A percentile compares a stretch with the other conserved stretches of the same genome.
Evolutionary conservation across 2,888 invertebrate species (phyloP).

Genomic region (Drosophila testacea): DNA sequence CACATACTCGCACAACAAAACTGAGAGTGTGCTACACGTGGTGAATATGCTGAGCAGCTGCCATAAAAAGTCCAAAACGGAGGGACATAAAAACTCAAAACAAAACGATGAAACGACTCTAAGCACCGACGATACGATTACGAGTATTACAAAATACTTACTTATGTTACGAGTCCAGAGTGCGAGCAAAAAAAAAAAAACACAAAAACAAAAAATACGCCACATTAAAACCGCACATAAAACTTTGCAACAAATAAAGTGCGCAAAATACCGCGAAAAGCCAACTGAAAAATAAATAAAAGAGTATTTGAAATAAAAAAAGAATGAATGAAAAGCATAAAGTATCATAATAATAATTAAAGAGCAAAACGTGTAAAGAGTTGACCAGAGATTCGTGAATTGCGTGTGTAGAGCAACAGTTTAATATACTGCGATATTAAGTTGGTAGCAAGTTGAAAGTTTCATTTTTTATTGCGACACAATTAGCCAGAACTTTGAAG

Average conservation of each 20-base stretch:
- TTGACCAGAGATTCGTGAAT: constrained; percentile 27
- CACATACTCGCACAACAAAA: neutral
- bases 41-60: constrained; percentile 49
- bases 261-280: constrained; percentile 47
- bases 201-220: constrained; percentile 3
- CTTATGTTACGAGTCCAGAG: constrained; percentile 1
- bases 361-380: constrained; percentile 37
- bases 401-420: constrained; percentile 30
- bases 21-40: constrained; percentile 36
- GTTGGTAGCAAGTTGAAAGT: constrained; percentile 6
- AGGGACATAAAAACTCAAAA: constrained; percentile 47
- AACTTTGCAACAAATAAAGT: constrained; percentile 60
- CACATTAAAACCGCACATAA: constrained; percentile 64
- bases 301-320: constrained; percentile 8
- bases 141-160: constrained; percentile 48
- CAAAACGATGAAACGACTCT: constrained; percentile 37
- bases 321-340: constrained; percentile 2
- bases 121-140: constrained; percentile 39
- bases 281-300: constrained; percentile 2
- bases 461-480: constrained; percentile 4
- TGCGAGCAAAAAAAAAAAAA: neutral
- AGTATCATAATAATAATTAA: constrained; percentile 37
- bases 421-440: constrained; percentile 9
- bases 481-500: neutral
- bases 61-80: constrained; percentile 51